Conservation (phyloP, 2,113 vertebrate genomes). For the Suricata suricatta region DNA sequence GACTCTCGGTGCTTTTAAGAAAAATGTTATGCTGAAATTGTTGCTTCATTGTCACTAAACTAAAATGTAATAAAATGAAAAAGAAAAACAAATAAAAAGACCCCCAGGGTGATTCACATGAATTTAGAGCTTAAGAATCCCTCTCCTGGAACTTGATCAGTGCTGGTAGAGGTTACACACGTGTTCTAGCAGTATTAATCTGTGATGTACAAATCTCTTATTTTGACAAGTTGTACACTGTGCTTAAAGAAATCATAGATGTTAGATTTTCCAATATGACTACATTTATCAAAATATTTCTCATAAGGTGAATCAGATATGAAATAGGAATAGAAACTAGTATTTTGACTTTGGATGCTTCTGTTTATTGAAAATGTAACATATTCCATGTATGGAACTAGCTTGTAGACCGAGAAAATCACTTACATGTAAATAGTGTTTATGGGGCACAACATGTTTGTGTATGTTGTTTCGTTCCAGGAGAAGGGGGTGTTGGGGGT, state of each 20-base stretch:
- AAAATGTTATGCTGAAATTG: constrained; percentile 81
- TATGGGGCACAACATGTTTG: neutral
- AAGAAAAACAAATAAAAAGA: neutral
- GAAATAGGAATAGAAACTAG: neutral
- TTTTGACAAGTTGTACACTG: neutral
- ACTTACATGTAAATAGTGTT: neutral
- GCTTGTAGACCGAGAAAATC: neutral
- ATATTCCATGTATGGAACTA: neutral
- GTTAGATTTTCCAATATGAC: neutral
- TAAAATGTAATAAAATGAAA: constrained; percentile 54
- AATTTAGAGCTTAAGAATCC: neutral
- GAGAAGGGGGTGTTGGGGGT: neutral
- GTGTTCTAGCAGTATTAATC: neutral
- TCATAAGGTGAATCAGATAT: neutral
- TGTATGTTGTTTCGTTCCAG: neutral
- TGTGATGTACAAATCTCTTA: neutral
- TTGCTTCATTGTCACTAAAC: constrained; percentile 73
- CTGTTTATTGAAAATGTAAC: neutral
- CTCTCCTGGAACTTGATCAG: neutral
- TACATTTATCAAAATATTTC: neutral
- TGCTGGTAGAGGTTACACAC: neutral
- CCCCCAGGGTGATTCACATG: neutral
- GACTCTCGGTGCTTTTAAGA: constrained; percentile 79
- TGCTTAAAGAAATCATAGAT: neutral
- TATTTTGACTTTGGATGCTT: neutral